Base-by-base conservation (phyloP, 2,888 invertebrate genomes). In the Halictus quadricinctus region DNA sequence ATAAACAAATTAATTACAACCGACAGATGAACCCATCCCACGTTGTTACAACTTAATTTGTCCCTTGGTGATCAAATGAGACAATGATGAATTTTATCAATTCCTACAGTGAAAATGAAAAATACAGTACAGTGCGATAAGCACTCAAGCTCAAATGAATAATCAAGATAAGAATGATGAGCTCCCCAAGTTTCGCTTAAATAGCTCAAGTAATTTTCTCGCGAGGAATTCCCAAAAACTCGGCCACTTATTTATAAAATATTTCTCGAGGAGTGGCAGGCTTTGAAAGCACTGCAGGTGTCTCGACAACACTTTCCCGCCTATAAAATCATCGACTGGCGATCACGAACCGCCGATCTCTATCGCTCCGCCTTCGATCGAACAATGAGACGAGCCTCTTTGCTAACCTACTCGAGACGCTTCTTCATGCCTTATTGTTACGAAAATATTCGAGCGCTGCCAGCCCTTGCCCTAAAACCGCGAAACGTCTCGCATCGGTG, bases 331-430 rank as follows among this genome's bases (percentile, higher is more conserved):
- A 83, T 81, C 70, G 60, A 69, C 46, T 46, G 60, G 70, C 58
- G 54, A 74, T 80, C 77, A 85, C 77, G 54, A 79, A 83, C 60
- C 73, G 36, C 13, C 50, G 15, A 21, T 60, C 25, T 76, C 75
- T 76, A 73, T 77, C 70, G 21, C 69, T n/a, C 21, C 18, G 70
- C 60, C 74, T 78, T 83, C 74, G 77, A 72, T 43, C 70, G 41
- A 36, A 72, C 81, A 81, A 84, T 82, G 84, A 88, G 83, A 84
- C 86, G 86, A 82, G 86, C 84, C 84, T 76, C 83, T 85, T 81
- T 76, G 60, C 76, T 69, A 69, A 8, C 78, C 83, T 36, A 88
- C 88, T 88, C 74, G 84, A 88, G 88, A 86, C 83, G 81, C 79
- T 81, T 79, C 87, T 85, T 73, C 72, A 41, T 50, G 46, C 73